Percentiles rank a stretch among this genome's conserved stretches.
These are phyloP conservation scores for Eristalinus aeneus DNA, from an alignment of 2,888 invertebrate species.

Conservation along the genomic window DNA sequence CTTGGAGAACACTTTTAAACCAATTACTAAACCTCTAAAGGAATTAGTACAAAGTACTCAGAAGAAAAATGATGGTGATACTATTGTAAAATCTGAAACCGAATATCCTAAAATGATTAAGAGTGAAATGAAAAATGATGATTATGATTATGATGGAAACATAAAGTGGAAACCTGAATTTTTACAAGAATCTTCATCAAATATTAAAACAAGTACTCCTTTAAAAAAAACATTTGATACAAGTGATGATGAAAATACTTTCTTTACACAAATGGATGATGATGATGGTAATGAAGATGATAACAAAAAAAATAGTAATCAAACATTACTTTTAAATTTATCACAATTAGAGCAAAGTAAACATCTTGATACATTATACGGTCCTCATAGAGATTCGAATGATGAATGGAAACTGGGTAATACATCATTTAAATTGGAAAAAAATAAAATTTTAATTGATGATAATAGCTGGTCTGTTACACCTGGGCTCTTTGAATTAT, in stretches of 20 bases:
- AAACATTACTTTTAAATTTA: background rate
- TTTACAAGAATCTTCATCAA: background rate
- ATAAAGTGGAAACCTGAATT: background rate
- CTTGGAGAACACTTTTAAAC: conserved; percentile 22
- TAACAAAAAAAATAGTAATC: background rate
- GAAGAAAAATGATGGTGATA: background rate
- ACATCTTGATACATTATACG: conserved; percentile 8
- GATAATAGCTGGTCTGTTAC: background rate
- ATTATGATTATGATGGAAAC: no score
- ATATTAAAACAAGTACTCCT: background rate
- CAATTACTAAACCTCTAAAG: conserved; percentile 15
- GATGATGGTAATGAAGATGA: background rate
- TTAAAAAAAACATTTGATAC: background rate
- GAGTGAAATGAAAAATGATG: no score
- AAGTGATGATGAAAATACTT: background rate
- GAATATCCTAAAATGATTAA: background rate
- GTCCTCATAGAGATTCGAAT: conserved; percentile 5
- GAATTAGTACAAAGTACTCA: conserved; percentile 24
- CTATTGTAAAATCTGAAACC: background rate
- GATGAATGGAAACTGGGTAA: conserved; percentile 5
- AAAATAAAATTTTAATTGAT: background rate
- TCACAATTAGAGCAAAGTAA: background rate
- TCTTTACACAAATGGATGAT: background rate
- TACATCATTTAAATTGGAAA: background rate
- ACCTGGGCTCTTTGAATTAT: conserved; percentile 16